Evolutionary conservation across 2,888 invertebrate genomes (phyloP), one percentile per base, ranked within the genome.

Genomic region (Gortyna flavago): DNA sequence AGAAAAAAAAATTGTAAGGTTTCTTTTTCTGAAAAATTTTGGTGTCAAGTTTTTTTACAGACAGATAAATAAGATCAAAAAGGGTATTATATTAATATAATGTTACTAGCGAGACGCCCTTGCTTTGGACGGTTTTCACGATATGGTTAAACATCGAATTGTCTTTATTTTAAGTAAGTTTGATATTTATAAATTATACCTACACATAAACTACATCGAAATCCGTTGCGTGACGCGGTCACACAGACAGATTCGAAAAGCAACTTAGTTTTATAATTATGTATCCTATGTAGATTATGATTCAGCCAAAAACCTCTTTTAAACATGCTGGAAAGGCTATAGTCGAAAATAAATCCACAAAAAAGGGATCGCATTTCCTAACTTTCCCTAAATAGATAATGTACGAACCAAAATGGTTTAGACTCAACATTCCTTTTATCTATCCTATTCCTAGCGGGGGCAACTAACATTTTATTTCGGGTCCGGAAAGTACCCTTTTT

Each of bases 401-500:
- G 54, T 69, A 51, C 9, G 38, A 44, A 54, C 18, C 44, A 65
- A 51, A 76, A 65, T 76, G n/a, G 32, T 68, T 64, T 48, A 82
- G 64, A 64, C 76, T 59, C 25, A 4, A 51, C 48, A 29, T 76
- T 8, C 41, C 57, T 65, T 79, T 80, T 68, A 59, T 65, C 51
- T 41, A 41, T 51, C 21, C 57, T 32, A 48, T 38, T 65, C 41
- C 57, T 48, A 62, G 57, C 5, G 48, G 25, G 41, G 32, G 76
- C 18, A 68, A 68, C 57, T 57, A 68, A 41, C 62, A 59, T 76
- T 82, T 80, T 79, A 81, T 75, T 75, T 75, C 1, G 79, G 79
- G 64, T 76, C 38, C 76, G 82, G 83, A 82, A 76, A 41, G 25
- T 59, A 75, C 64, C 77, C 59, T 82, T 82, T 68, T 68, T 51